Percentiles rank a stretch among this genome's conserved stretches.
Conservation (phyloP, 2,797 vertebrate species). For the Yasuhikotakia modesta region DNA sequence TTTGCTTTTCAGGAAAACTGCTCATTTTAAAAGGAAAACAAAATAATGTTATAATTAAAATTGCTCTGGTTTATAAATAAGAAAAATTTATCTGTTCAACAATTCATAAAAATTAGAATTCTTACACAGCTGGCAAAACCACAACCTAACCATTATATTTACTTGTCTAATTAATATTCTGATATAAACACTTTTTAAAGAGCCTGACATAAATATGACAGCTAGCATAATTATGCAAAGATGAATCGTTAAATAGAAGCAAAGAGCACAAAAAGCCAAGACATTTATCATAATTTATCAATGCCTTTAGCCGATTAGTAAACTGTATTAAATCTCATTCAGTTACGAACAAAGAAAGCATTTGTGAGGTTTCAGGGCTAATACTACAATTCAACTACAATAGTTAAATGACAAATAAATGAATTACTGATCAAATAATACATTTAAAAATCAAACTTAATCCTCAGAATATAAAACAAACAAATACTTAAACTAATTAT, state of each 20-base stretch:
- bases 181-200: slow-evolving; percentile 16
- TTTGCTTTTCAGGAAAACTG: background rate
- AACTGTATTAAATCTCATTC: slow-evolving; percentile 51
- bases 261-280: slow-evolving; percentile 29
- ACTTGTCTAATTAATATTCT: slow-evolving; percentile 26
- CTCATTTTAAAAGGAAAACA: background rate
- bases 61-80: slow-evolving; percentile 57
- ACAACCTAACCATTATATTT: background rate
- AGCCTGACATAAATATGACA: slow-evolving; percentile 14
- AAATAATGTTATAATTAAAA: slow-evolving; percentile 69
- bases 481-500: slow-evolving; percentile 23
- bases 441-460: background rate
- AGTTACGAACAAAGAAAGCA: slow-evolving; percentile 29
- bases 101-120: background rate
- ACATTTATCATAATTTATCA: slow-evolving; percentile 57
- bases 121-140: background rate
- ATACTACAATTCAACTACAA: slow-evolving; percentile 29
- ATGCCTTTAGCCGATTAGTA: slow-evolving; percentile 41
- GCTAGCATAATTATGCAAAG: slow-evolving; percentile 29
- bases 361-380: slow-evolving; percentile 11
- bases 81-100: no score
- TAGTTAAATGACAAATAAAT: background rate
- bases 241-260: slow-evolving; percentile 33
- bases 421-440: slow-evolving; percentile 4
- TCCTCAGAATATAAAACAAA: background rate